Percentiles rank a stretch among this genome's conserved stretches.
phyloP scores from a whole-genome alignment of 2,797 vertebrate species.

The Sebastolobus altivelis region DNA sequence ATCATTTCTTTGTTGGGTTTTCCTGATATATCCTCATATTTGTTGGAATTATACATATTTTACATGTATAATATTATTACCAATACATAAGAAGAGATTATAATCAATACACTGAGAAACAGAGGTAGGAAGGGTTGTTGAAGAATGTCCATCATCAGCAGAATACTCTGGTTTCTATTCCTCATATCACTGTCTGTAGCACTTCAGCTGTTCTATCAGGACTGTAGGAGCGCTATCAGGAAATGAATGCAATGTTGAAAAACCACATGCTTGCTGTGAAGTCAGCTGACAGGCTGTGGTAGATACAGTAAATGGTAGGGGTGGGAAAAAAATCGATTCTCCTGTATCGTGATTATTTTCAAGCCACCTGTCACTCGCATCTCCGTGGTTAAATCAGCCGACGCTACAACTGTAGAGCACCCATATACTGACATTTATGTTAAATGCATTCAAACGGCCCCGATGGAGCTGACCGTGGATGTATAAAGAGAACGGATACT shows the following conservation, averaged over 20 bases:
- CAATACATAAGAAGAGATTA: neutral
- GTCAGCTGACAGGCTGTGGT: slow-evolving; percentile 19
- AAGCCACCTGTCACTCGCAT: too few relatives aligned
- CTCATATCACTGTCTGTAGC: slow-evolving; percentile 12
- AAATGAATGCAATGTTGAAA: slow-evolving; percentile 18
- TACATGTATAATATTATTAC: neutral
- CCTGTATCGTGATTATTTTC: too few relatives aligned
- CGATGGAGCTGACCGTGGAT: too few relatives aligned
- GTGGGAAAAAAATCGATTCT: too few relatives aligned
- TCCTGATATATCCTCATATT: neutral
- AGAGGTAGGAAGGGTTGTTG: slow-evolving; percentile 7
- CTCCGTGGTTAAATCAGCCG: too few relatives aligned
- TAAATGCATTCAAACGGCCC: too few relatives aligned
- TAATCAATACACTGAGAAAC: neutral
- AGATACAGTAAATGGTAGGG: neutral
- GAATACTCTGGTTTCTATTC: slow-evolving; percentile 26
- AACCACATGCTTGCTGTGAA: slow-evolving; percentile 12
- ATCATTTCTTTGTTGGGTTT: neutral
- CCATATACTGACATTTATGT: too few relatives aligned
- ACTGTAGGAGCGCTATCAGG: neutral
- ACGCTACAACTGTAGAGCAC: too few relatives aligned
- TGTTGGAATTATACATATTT: neutral
- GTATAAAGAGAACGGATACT: too few relatives aligned
- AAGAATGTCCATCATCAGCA: slow-evolving; percentile 45
- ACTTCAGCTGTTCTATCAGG: slow-evolving; percentile 10